Base-by-base conservation (phyloP, 1,140 invertebrate species). In the Penaeus chinensis region DNA sequence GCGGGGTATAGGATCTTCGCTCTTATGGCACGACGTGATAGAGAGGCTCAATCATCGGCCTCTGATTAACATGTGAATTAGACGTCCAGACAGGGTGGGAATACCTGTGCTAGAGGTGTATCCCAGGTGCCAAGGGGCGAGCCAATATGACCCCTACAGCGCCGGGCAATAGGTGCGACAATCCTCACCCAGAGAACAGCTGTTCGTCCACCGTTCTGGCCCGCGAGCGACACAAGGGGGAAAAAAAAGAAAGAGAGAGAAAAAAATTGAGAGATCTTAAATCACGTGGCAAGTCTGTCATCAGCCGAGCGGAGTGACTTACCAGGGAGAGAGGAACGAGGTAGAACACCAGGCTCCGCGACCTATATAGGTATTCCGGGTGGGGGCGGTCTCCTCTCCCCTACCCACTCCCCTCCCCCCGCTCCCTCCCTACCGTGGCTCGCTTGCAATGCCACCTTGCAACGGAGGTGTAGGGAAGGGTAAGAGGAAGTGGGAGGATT, bases 61-160 rank as follows among this genome's bases (percentile, higher is more conserved):
- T 74, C 71, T 37, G 71, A 74, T 74, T 74, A 74, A 74, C 71
- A 74, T 74, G 71, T 74, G 71, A 74, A 74, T 74, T 74, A 74
- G 71, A 74, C 71, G 71, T 74, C 71, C 42, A 20, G 71, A 74
- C 71, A 74, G 42, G 71, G 71, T 32, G 71, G 71, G 27, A 74
- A 74, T 27, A 74, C n/a, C 66, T 54, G 18, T 27, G 42, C 71
- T 74, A 32, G 71, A 74, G 71, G 71, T 37, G 71, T 74, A 74
- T 27, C 27, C 71, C 71, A 32, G 27, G 27, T 19, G 71, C 27
- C 22, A 7, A 24, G 71, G 71, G 42, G 71, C 18, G 42, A 37
- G 16, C 24, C 42, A 24, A 74, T 74, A 7, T 74, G 18, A 19
- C 71, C 19, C 71, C n/a, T 37, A 37, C 71, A 13, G n/a, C 24